These are phyloP conservation scores for Yasuhikotakia modesta DNA, from an alignment of 2,797 vertebrate species.

Conservation along the genomic window DNA sequence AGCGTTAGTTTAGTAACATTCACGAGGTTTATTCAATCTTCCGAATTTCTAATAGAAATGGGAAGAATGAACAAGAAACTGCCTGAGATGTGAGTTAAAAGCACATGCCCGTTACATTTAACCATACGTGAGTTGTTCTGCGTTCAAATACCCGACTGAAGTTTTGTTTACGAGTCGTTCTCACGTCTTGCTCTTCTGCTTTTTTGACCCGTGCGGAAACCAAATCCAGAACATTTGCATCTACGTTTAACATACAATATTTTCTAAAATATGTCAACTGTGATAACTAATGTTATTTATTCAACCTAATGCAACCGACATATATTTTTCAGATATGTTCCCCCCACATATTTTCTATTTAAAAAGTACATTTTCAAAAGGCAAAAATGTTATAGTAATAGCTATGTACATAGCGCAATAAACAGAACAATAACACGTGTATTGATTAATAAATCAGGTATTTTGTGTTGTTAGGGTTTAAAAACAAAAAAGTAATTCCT, in stretches of 20 bases:
- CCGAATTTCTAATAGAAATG: not conserved
- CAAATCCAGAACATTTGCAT: not conserved
- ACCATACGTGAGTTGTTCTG: not conserved
- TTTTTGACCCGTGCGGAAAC: conserved; percentile 40
- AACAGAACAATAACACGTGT: not conserved
- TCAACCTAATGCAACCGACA: not conserved
- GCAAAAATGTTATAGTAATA: not conserved
- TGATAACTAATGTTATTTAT: not conserved
- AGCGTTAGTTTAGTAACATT: not conserved
- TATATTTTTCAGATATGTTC: not conserved
- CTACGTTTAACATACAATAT: not conserved
- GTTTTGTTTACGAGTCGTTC: conserved; percentile 39
- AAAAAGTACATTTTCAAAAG: not conserved
- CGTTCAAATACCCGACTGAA: conserved; percentile 25
- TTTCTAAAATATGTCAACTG: no score
- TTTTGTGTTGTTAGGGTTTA: no score
- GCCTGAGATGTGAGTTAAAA: not conserved
- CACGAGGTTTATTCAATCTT: not conserved
- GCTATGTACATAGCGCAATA: no score
- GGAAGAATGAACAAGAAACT: not conserved
- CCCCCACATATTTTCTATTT: not conserved
- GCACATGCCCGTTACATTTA: not conserved
- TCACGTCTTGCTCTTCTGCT: not conserved
- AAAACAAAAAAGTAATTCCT: no score
- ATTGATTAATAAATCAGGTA: no score